Evolutionary conservation across 2,797 vertebrate species (phyloP), one percentile per base, ranked within the genome.

Genomic region (Fistularia commersonii): DNA sequence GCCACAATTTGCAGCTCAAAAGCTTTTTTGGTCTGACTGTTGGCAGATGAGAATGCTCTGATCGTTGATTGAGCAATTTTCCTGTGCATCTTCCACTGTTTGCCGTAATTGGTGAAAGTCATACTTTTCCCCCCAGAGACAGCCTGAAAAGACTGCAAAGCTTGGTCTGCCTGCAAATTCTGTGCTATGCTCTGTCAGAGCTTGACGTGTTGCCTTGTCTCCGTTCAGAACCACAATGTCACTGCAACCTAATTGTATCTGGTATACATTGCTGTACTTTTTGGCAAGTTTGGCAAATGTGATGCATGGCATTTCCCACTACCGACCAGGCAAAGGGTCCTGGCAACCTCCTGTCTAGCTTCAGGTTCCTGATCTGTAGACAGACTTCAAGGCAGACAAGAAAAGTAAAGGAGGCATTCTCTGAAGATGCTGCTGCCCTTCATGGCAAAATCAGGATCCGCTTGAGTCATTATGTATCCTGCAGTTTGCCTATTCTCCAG

Each of bases 321-420:
- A 95, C 39, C 0, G 93, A 93, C 93, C 93, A 95, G 1, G 92
- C 84, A 3, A 91, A 91, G 5, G 93, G 93, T 31, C 93, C 93
- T 0, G 92, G 93, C 2, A 90, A 88, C 60, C 77, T 80, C 13
- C 50, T 89, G 54, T 66, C 87, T 12, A 81, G 81, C 33, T 72
- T 39, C 13, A 80, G 45, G 51, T 81, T 90, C 48, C 85, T 82
- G 43, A 87, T 61, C 85, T 87, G 87, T 46, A 90, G 63, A 9
- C 85, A 84, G 33, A 84, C 81, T 84, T 91, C 82, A 51, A 91
- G 76, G 57, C 86, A 91, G 74, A 90, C 75, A 45, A 93, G 88
- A 43, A 93, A 90, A 42, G 91, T 12, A 5, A 92, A 86, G 3
- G 76, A 82, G n/a, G 85, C 69, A 92, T 47, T 89, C 87, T 53